A percentile compares a stretch with the other conserved stretches of the same genome.
phyloP scores from a whole-genome alignment of 1,140 invertebrate genomes.

The Bombyx mori region ASM3026992v2 NC_085120.1:2199501-2200000 shows the following conservation, averaged over 20 bases:
- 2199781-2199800: background rate
- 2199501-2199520: background rate
- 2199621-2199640: slow-evolving; percentile 49
- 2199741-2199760: slow-evolving; percentile 17
- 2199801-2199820: background rate
- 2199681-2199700: slow-evolving; percentile 66
- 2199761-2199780: background rate
- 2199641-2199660: slow-evolving; percentile 38
- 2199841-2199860: no score
- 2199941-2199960: no score
- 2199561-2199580: slow-evolving; percentile 43
- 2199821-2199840: background rate
- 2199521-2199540: background rate
- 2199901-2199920: no score
- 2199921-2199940: no score
- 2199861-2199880: no score
- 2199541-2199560: slow-evolving; percentile 43
- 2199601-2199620: slow-evolving; percentile 59
- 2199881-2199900: no score
- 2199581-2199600: slow-evolving; percentile 66
- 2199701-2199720: slow-evolving; percentile 68
- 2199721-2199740: slow-evolving; percentile 67
- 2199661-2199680: slow-evolving; percentile 67
- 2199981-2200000: no score
- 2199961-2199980: no score